phyloP scores from a whole-genome alignment of 2,113 vertebrate genomes.

The Centropus bengalensis region DNA sequence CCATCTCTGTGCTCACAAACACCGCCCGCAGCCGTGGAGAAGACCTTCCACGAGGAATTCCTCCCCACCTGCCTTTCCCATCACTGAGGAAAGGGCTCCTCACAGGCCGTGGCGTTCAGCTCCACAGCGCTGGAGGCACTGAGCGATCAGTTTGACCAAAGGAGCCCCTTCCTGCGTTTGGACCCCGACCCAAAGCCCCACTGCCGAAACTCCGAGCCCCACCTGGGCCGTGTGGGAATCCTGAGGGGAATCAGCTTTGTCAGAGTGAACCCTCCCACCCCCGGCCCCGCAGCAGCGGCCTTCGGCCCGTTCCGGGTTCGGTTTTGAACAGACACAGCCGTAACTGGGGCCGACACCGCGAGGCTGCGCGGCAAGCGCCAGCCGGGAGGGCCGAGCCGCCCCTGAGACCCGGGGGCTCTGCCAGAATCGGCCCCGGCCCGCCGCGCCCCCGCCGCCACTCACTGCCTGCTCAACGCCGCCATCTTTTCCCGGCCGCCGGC shows the following conservation, averaged over 20 bases:
- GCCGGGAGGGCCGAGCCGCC: background rate
- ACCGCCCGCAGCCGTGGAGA: rapidly evolving
- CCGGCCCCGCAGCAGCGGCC: background rate
- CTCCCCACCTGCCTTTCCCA: background rate
- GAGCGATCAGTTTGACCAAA: rapidly evolving
- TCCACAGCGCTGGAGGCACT: rapidly evolving
- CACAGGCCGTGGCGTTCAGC: rapidly evolving
- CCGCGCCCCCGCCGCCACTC: slow-evolving; percentile 62
- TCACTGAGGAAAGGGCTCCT: rapidly evolving
- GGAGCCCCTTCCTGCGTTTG: rapidly evolving
- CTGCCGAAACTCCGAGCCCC: too few relatives aligned
- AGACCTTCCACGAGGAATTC: rapidly evolving
- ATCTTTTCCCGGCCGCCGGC: slow-evolving; percentile 73
- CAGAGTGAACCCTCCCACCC: too few relatives aligned
- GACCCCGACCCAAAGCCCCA: too few relatives aligned
- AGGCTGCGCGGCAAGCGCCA: background rate
- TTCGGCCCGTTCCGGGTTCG: background rate
- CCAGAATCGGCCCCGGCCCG: background rate
- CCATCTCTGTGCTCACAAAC: background rate
- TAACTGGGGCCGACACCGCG: background rate
- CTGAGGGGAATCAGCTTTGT: background rate
- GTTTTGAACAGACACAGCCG: background rate
- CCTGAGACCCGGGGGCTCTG: background rate
- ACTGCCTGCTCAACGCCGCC: slow-evolving; percentile 85
- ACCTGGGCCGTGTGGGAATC: too few relatives aligned